Evolutionary conservation across 2,113 vertebrate genomes (phyloP).

Genomic region (Jacana jacana): DNA sequence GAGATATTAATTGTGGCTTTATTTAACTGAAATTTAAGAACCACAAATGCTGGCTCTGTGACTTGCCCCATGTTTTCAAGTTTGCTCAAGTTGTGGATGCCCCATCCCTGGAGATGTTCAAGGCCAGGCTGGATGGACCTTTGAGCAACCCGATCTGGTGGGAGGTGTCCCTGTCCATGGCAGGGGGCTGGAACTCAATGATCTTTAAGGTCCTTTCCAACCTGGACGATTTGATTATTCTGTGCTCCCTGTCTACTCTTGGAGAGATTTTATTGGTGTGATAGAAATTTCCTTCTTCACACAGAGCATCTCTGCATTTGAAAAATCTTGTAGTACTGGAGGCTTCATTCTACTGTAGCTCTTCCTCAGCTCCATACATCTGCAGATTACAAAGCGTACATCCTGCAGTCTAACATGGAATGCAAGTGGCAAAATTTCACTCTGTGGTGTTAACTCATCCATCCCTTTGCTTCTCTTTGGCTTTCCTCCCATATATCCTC

Average conservation of each 20-base stretch:
- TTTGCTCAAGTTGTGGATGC: not conserved
- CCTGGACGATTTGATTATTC: no score
- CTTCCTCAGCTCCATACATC: not conserved
- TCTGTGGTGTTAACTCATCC: not conserved
- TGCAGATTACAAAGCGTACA: not conserved
- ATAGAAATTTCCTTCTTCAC: not conserved
- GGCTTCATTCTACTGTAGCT: not conserved
- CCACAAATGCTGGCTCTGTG: not conserved
- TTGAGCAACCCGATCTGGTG: no score
- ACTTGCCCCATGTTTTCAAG: not conserved
- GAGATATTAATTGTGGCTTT: not conserved
- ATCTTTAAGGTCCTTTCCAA: no score
- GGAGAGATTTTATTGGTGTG: not conserved
- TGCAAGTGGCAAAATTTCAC: not conserved
- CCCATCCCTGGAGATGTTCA: no score
- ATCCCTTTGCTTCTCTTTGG: not conserved
- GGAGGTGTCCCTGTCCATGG: no score
- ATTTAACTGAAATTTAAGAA: slow-evolving; percentile 25
- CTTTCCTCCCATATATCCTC: not conserved
- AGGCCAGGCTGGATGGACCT: no score
- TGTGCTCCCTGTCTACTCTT: not conserved
- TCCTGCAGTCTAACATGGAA: not conserved
- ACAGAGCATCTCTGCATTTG: not conserved
- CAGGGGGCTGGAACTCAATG: no score
- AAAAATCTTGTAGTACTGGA: not conserved